A percentile compares a stretch with the other conserved stretches of the same genome.
phyloP scores from a whole-genome alignment of 64 coral and sea anemone species.

The Porites lutea region DNA sequence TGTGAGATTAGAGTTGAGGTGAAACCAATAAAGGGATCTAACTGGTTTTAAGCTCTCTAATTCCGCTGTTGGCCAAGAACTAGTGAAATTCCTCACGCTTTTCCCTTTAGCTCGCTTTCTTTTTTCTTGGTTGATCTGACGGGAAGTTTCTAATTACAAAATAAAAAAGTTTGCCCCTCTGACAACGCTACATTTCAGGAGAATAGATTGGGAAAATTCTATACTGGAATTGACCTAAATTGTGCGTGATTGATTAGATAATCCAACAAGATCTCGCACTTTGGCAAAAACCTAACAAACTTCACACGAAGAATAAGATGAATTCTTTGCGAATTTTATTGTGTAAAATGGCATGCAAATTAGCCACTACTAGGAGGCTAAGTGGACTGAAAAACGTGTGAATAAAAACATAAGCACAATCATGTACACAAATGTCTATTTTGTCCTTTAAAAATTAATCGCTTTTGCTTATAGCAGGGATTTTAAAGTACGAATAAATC shows the following conservation, averaged over 20 bases:
- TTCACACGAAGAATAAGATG: background rate
- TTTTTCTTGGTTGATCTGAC: background rate
- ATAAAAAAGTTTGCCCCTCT: background rate
- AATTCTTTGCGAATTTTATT: conserved; percentile 14
- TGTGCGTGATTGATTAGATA: conserved; percentile 49
- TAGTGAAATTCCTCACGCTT: conserved; percentile 59
- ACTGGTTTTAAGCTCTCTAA: conserved; percentile 63
- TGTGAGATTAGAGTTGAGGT: conserved; percentile 77
- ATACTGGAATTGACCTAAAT: conserved; percentile 3
- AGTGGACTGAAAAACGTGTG: conserved; percentile 29
- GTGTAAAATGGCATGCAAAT: conserved; percentile 20
- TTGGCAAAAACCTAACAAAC: conserved; percentile 36
- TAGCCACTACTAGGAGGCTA: background rate
- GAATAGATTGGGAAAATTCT: background rate
- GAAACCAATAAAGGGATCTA: conserved; percentile 90
- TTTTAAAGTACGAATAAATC: conserved; percentile 51
- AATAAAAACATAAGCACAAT: conserved; percentile 21
- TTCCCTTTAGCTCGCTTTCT: background rate
- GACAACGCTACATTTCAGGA: background rate
- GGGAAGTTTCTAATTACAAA: too few relatives aligned
- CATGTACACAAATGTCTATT: conserved; percentile 21
- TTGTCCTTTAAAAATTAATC: conserved; percentile 43
- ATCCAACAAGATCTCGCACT: conserved; percentile 38
- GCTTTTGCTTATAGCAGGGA: conserved; percentile 40
- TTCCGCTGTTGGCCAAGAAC: conserved; percentile 48